Evolutionary conservation across 2,888 invertebrate genomes (phyloP), one percentile per base, ranked within the genome.

Genomic region (Ischnura elegans): DNA sequence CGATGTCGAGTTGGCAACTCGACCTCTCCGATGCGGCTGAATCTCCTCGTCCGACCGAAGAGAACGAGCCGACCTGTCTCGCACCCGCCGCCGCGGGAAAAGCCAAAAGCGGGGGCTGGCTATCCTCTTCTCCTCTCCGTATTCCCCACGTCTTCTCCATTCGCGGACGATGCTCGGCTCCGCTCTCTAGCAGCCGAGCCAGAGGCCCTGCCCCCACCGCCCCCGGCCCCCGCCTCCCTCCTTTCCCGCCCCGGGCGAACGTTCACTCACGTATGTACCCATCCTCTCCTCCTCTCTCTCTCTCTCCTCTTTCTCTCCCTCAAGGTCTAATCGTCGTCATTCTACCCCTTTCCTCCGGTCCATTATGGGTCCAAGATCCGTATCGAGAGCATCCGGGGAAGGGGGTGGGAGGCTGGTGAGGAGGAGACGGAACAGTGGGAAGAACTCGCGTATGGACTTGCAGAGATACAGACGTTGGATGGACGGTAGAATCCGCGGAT

Each of bases 361-460:
- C 90, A 90, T 90, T 90, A 90, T 90, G 90, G 90, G 66, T 66
- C 90, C 66, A n/a, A 90, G 90, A 90, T 90, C 90, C 90, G 90
- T 51, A 90, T 90, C 55, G 36, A 76, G 76, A 76, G 13, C 36
- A 25, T 61, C 61, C 87, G 61, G 29, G 29, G 76, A 36, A 25
- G 61, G 76, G 36, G 29, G 76, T 10, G 36, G 76, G 76, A 36
- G 25, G 76, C 13, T 8, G 16, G 25, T 8, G 36, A 13, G 76
- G 25, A 13, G 5, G 10, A 76, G 76, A 76, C 76, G 76, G 76
- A 76, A 76, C 76, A 36, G 76, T 36, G 76, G 76, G 76, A 76
- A 36, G 76, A 3, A 21, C 29, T 61, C 13, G 76, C 29, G 76
- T 29, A 76, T 13, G 76, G 36, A 25, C 61, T 61, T n/a, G n/a